phyloP scores from a whole-genome alignment of 2,113 vertebrate genomes.

The Aphelocoma coerulescens region DNA sequence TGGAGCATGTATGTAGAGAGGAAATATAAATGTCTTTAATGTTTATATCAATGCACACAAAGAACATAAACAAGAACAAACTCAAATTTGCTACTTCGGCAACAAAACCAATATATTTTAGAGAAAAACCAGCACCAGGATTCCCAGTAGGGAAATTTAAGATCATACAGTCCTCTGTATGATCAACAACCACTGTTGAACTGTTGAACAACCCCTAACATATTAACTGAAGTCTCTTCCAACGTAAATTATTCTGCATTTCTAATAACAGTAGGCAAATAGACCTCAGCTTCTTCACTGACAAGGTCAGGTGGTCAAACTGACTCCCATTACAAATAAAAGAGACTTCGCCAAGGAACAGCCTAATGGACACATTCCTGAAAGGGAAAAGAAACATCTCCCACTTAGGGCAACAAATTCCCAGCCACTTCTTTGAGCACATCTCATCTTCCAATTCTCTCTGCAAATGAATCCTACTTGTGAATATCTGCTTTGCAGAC shows the following conservation, averaged over 20 bases:
- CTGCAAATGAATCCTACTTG: not conserved
- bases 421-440: accelerated
- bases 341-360: not conserved
- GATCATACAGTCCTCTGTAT: not conserved
- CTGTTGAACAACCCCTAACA: not conserved
- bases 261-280: not conserved
- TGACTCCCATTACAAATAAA: not conserved
- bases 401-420: not conserved
- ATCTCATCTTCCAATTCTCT: not conserved
- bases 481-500: not conserved
- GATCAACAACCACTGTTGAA: no score
- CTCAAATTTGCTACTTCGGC: not conserved
- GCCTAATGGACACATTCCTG: not conserved
- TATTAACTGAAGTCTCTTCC: not conserved
- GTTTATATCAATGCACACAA: not conserved
- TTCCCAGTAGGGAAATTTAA: not conserved
- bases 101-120: not conserved
- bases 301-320: not conserved
- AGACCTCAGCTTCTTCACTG: not conserved
- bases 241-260: not conserved
- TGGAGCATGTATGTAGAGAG: not conserved
- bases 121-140: not conserved
- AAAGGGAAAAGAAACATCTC: not conserved
- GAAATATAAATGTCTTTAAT: not conserved
- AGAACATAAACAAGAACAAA: not conserved